Base-by-base conservation (phyloP, 2,113 vertebrate species). In the Onychostruthus taczanowskii region DNA sequence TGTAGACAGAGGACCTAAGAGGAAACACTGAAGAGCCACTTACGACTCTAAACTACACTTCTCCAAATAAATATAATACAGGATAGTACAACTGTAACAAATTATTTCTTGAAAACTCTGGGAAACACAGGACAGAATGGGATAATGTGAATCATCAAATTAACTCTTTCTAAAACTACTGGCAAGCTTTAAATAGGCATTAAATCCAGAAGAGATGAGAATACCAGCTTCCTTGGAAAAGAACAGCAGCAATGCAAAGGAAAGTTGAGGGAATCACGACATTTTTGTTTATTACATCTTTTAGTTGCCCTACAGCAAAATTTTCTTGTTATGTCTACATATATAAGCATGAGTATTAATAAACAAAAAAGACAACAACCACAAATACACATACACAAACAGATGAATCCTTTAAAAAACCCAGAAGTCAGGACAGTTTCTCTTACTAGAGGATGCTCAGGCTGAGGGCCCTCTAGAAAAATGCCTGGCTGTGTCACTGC, bases 61-160 rank as follows among this genome's bases (percentile, higher is more conserved):
- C 67, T 90, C 79, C 74, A 89, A 92, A 88, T 55, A 92, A 90
- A 82, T 53, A 82, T 61, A 92, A 92, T n/a, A 44, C 30, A 56
- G 77, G 66, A 72, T 7, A 87, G 77, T 53, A 78, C n/a, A 83
- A 73, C 47, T 91, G 62, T 62, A 89, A 76, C 81, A 91, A 94
- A 85, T 41, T n/a, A 90, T 91, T 90, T 90, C 79, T 50, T 93
- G 90, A 90, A 88, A 94, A 77, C 59, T 73, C 79, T 90, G 86
- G 88, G 85, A 93, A 95, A 85, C 72, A 88, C 15, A 7, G 55
- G 59, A 66, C 68, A 84, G 68, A 70, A 87, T 58, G n/a, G 90
- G 76, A 92, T 79, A 88, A 93, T 50, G 68, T 88, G 83, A 93
- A 93, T 84, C 92, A 95, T 70, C 90, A 94, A 47, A 88, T 74